Base-by-base conservation (phyloP, 1,140 invertebrate genomes). In the Scaptomyza montana region DNA sequence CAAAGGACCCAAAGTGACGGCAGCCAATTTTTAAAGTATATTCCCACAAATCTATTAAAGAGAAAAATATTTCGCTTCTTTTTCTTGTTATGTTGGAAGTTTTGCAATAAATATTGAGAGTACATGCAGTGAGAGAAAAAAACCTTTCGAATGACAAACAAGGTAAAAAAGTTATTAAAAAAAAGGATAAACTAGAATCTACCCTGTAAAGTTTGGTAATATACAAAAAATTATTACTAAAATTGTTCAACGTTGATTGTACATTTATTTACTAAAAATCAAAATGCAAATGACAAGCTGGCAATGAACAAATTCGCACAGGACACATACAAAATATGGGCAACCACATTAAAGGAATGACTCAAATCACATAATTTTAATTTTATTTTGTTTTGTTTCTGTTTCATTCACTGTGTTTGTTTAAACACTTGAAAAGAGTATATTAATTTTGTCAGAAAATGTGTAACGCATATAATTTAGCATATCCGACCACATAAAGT, bases 61-160 rank as follows among this genome's bases (percentile, higher is more conserved):
- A 9, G 41, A 36, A 55, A 4, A 59, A 49, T 60, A 45, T 68
- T 51, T 55, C 47, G 36, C 16, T 36, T 16, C 41, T 60, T 30
- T 56, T 19, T 43, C 19, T 25, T 45, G 57, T 39, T 59, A 51
- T 69, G 64, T 36, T 51, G 53, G 73, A 72, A 82, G 73, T 78
- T 65, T 66, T 84, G 80, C 59, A 79, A 84, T 84, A 84, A 84
- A 79, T 84, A 76, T 78, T 73, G 74, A 12, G 43, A 60, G 55
- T 50, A 53, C 62, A 53, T 60, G 65, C 62, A 46, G 41, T 33
- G 75, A 74, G 78, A 75, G 63, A 43, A 70, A 66, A 70, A 39
- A 43, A 39, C 65, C 41, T 10, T 28, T 63, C 45, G 70, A 75
- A 47, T n/a, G 9, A 46, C 10, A 45, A 16, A 39, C 19, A 13